Conservation (phyloP, 2,113 vertebrate species). For the Melanotaenia duboulayi region DNA sequence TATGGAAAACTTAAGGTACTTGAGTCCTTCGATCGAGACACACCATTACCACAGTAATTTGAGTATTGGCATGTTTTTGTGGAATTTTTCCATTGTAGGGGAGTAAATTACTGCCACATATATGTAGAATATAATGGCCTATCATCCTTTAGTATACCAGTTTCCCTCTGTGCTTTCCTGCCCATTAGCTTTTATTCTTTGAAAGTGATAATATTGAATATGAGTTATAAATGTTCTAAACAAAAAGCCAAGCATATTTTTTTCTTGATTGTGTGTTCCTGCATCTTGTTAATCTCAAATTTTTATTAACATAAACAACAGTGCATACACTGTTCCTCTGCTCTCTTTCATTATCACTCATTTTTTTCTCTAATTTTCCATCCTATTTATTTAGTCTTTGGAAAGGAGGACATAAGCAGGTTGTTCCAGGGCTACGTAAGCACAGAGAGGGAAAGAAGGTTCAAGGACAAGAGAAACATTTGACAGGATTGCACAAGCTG, state of each 20-base stretch:
- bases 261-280: constrained; percentile 57
- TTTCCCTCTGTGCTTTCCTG: constrained; percentile 8
- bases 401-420: constrained; percentile 66
- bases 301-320: constrained; percentile 54
- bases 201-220: constrained; percentile 14
- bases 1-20: too few relatives aligned
- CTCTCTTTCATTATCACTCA: constrained; percentile 53
- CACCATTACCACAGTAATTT: too few relatives aligned
- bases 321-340: constrained; percentile 26
- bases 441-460: constrained; percentile 63
- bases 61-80: too few relatives aligned
- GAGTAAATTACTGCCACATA: too few relatives aligned
- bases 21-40: too few relatives aligned
- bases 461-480: constrained; percentile 65
- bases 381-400: constrained; percentile 83
- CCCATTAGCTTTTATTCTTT: constrained; percentile 14
- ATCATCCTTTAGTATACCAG: neutral
- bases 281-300: constrained; percentile 37
- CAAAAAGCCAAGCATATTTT: constrained; percentile 29
- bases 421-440: constrained; percentile 76
- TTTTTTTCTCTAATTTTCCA: constrained; percentile 55
- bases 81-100: too few relatives aligned
- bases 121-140: neutral
- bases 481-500: constrained; percentile 50
- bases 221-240: constrained; percentile 49